phyloP scores from a whole-genome alignment of 2,113 vertebrate genomes.

The Grantiella picta region DNA sequence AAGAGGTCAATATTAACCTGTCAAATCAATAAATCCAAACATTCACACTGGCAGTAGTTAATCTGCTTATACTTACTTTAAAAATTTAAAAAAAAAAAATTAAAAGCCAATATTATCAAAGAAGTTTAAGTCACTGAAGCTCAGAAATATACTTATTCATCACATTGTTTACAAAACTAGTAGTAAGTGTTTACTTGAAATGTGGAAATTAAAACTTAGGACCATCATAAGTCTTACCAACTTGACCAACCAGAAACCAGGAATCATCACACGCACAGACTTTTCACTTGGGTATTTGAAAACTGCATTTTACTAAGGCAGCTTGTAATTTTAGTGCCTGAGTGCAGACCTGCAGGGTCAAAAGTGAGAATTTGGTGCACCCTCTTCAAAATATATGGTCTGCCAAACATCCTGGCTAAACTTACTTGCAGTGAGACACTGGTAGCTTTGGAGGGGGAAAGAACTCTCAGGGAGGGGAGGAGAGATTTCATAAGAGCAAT shows the following conservation, averaged over 20 bases:
- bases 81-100: background rate
- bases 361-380: background rate
- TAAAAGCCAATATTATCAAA: background rate
- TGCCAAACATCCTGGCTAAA: background rate
- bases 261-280: background rate
- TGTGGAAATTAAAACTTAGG: constrained; percentile 6
- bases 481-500: constrained; percentile 43
- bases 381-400: background rate
- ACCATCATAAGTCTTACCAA: background rate
- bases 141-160: background rate
- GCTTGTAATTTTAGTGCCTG: background rate
- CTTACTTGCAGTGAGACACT: background rate
- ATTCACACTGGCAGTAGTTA: background rate
- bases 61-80: background rate
- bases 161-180: background rate
- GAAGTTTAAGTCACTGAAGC: background rate
- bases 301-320: background rate
- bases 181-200: background rate
- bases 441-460: background rate
- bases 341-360: background rate
- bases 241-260: background rate
- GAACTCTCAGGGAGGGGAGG: background rate
- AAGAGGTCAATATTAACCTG: constrained; percentile 16
- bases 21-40: constrained; percentile 24
- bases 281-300: background rate